A percentile compares a stretch with the other conserved stretches of the same genome.
Evolutionary conservation across 2,797 vertebrate species (phyloP).

Genomic region (Crocodylus rhombifer): DNA sequence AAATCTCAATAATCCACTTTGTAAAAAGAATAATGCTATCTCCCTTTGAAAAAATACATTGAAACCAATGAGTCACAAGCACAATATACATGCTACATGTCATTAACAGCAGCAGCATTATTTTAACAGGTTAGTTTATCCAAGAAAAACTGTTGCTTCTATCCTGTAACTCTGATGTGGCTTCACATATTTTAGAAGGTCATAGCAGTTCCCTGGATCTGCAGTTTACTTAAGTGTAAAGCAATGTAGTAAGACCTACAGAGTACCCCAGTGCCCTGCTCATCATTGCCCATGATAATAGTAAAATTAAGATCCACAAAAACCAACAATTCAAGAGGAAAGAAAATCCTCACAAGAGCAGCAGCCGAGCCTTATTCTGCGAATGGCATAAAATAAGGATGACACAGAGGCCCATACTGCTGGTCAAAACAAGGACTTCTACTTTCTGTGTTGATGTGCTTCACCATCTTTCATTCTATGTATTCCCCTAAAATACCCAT

Average conservation of each 20-base stretch:
- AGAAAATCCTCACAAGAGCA: neutral
- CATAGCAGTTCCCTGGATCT: neutral
- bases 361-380: neutral
- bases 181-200: neutral
- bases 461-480: slow-evolving; percentile 37
- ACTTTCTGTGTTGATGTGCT: slow-evolving; percentile 31
- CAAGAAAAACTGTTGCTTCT: neutral
- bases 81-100: neutral
- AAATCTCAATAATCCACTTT: neutral
- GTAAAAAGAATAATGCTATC: neutral
- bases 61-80: neutral
- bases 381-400: neutral
- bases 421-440: neutral
- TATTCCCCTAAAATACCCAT: slow-evolving; percentile 68
- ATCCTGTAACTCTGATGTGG: neutral
- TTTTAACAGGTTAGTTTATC: neutral
- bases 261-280: neutral
- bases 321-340: accelerated
- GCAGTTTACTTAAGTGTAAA: accelerated
- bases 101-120: neutral
- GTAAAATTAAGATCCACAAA: neutral
- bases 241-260: neutral
- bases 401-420: neutral
- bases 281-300: neutral
- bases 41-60: neutral